These are phyloP conservation scores for Eulithis prunata DNA, from an alignment of 2,888 invertebrate genomes.

Conservation along the genomic window DNA sequence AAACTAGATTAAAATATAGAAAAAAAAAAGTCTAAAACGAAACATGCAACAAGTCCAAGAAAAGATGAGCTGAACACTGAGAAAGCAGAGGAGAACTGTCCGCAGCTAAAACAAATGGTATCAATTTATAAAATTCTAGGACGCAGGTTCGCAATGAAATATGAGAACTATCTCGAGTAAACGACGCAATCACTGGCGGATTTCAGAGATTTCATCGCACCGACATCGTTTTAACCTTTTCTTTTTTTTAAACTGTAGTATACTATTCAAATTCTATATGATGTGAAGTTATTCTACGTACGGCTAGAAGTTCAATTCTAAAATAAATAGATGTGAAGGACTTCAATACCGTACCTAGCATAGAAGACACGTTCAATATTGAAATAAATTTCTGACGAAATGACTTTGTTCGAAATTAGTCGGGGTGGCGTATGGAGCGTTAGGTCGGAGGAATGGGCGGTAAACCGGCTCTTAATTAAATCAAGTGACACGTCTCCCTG, in stretches of 20 bases:
- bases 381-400: constrained; percentile 77
- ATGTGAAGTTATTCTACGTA: constrained; percentile 1
- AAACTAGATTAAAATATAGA: too few relatives aligned
- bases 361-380: constrained; percentile 64
- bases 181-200: constrained; percentile 79
- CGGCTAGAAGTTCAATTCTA: constrained; percentile 3
- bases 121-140: constrained; percentile 72
- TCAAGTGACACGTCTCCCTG: constrained; percentile 82
- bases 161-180: constrained; percentile 76
- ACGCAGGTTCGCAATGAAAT: constrained; percentile 71
- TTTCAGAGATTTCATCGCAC: constrained; percentile 68
- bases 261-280: constrained; percentile 20
- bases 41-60: constrained; percentile 30
- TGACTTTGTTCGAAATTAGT: constrained; percentile 78
- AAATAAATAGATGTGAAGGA: constrained; percentile 10
- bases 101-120: constrained; percentile 60
- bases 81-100: constrained; percentile 38
- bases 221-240: constrained; percentile 54
- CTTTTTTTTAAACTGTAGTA: constrained; percentile 28
- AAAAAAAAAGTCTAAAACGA: constrained; percentile 22
- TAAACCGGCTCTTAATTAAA: constrained; percentile 84
- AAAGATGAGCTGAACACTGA: constrained; percentile 37
- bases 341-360: constrained; percentile 11
- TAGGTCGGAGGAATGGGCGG: constrained; percentile 76
- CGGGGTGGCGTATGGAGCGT: constrained; percentile 67